A percentile compares a stretch with the other conserved stretches of the same genome.
phyloP scores from a whole-genome alignment of 2,888 invertebrate species.

The Troides oblongomaculatus region DNA sequence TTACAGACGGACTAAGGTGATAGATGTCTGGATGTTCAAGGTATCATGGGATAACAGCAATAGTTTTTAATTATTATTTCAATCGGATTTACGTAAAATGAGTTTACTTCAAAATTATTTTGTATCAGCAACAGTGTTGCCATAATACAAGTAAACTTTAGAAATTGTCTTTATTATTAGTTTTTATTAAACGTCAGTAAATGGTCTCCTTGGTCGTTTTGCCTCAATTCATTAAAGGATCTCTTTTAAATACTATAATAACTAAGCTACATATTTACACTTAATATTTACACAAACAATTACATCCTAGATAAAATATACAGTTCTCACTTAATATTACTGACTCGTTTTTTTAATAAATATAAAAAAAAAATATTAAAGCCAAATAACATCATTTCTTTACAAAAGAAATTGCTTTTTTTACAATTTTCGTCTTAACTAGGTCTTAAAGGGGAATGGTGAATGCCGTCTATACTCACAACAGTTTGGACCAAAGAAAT shows the following conservation, averaged over 20 bases:
- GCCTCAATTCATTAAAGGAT: conserved; percentile 23
- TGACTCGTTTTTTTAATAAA: conserved; percentile 71
- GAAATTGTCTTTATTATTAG: neutral
- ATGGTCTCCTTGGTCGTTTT: conserved; percentile 14
- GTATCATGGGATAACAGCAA: no score
- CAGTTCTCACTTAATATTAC: conserved; percentile 65
- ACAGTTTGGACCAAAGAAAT: conserved; percentile 17
- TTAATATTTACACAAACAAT: conserved; percentile 41
- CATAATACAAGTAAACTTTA: no score
- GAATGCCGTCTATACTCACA: conserved; percentile 37
- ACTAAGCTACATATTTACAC: conserved; percentile 27
- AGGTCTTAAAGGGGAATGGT: conserved; percentile 59
- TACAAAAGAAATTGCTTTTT: conserved; percentile 39
- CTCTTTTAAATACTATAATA: conserved; percentile 20
- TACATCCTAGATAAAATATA: conserved; percentile 44
- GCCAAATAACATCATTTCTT: conserved; percentile 52
- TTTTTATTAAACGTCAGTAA: conserved; percentile 2
- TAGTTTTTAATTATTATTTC: no score
- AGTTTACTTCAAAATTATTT: no score
- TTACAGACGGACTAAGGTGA: no score
- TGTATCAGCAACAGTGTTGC: no score
- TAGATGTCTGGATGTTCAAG: no score
- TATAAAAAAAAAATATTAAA: conserved; percentile 55
- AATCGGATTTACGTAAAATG: no score
- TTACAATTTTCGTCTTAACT: conserved; percentile 43